A percentile compares a stretch with the other conserved stretches of the same genome.
Evolutionary conservation across 2,797 vertebrate species (phyloP).

Genomic region (Bradypodion pumilum): DNA sequence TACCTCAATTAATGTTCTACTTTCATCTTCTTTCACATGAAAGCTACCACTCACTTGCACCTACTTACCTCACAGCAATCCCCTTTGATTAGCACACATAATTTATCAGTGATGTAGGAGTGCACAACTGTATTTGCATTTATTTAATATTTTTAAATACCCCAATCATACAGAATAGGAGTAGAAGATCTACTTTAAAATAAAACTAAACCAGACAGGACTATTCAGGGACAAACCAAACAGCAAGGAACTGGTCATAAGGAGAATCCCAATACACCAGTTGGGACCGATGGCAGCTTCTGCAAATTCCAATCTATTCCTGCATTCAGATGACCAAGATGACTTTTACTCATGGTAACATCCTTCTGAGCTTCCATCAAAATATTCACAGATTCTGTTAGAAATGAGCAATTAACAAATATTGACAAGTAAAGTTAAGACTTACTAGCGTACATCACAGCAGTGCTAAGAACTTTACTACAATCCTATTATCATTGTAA

Average conservation of each 20-base stretch:
- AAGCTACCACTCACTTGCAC: background rate
- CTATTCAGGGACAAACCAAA: background rate
- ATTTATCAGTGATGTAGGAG: background rate
- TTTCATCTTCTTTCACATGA: background rate
- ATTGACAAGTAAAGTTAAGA: background rate
- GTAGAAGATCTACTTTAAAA: background rate
- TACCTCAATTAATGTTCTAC: background rate
- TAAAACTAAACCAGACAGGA: background rate
- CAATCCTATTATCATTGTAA: constrained; percentile 24
- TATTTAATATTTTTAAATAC: background rate
- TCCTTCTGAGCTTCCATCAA: background rate
- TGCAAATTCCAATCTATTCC: background rate
- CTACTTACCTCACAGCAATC: background rate
- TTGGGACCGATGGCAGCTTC: background rate
- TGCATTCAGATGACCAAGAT: background rate
- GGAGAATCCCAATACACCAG: background rate
- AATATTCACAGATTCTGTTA: background rate
- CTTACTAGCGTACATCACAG: background rate
- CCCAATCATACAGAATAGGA: background rate
- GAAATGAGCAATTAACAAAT: background rate
- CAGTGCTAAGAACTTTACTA: background rate
- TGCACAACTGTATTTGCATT: background rate
- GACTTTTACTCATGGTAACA: background rate
- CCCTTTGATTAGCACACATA: background rate
- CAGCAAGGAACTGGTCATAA: background rate